Evolutionary conservation across 2,888 invertebrate species (phyloP), one percentile per base, ranked within the genome.

Genomic region (Eucera pruinosa): DNA sequence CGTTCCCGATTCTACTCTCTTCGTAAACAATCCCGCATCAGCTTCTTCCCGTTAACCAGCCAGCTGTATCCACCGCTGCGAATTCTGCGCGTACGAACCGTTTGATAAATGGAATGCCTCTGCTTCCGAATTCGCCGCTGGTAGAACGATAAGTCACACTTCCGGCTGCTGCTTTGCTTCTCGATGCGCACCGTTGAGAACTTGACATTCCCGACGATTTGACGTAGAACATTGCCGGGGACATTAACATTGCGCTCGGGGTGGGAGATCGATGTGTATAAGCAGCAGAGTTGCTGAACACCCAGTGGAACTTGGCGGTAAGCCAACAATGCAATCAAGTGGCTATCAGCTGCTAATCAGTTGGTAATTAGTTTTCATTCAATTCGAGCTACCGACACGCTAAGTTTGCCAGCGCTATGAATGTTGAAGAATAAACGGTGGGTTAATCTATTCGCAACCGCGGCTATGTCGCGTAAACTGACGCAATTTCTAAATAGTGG

Each of bases 291-390:
- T 45, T 39, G 65, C 57, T 72, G 60, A 64, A 74, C 74, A 57
- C 52, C 58, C 52, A 43, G 15, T 39, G 39, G 43, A 39, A 30
- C 30, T n/a, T 75, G 74, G 74, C 64, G 33, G 55, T n/a, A 15
- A 3, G 65, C 74, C 74, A 74, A 13, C 48, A 20, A 18, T 13
- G 43, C 74, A 30, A 73, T 74, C 64, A 18, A 64, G 55, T 57
- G 62, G 52, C 33, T 62, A 62, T 62, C 62, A 50, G 41, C 50
- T 43, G 55, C 20, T 62, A 50, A 55, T 74, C 73, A 39, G 57
- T 58, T 33, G 43, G 11, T 73, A 73, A 74, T 74, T 73, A 58
- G 36, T 62, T 73, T 52, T 43, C 43, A 18, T 9, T 52, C 50
- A 23, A 55, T 54, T 55, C 36, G 54, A 55, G 48, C 65, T 18